Evolutionary conservation across 1,140 invertebrate species (phyloP), one percentile per base, ranked within the genome.

Genomic region (Zaprionus capensis): DNA sequence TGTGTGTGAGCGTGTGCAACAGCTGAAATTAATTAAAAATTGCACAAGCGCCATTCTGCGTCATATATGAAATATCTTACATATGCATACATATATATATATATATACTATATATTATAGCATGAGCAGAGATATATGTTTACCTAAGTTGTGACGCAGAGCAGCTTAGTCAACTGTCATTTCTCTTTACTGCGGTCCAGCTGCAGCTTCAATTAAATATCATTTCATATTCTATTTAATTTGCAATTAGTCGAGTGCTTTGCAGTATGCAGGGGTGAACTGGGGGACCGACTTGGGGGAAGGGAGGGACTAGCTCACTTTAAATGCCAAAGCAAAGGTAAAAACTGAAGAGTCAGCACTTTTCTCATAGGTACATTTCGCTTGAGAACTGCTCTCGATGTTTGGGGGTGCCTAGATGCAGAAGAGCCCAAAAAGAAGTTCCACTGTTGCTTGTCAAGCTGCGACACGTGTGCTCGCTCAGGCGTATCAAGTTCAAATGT

Each of bases 21-120:
- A 76, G 55, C 62, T 49, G 64, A 86, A 78, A 83, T 86, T 86
- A 86, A 86, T 86, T 86, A 86, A 86, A 88, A 88, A 81, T 71
- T 84, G 81, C 85, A 78, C 56, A 72, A 71, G 51, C 72, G 59
- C 67, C 65, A 73, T 55, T 86, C 78, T 63, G 12, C 26, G 49
- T 56, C n/a, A 46, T 44, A 46, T 17, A 46, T 44, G 15, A 5
- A n/a, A 44, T 44, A 46, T 22, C 34, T 34, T 63, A 24, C 53
- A 31, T 56, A 56, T 31, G 26, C 2, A 12, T 51, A 9, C 28
- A 28, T 31, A 55, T n/a, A 56, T 14, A 5, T 14, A 24, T 51
- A 12, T 51, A 22, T 51, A 24, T 14, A 14, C n/a, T 9, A 20
- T 12, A 11, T 5, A 22, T 22, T 34, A 41, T 41, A 41, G 5